A percentile compares a stretch with the other conserved stretches of the same genome.
Evolutionary conservation across 2,888 invertebrate species (phyloP).

Genomic region (Hedya salicella): DNA sequence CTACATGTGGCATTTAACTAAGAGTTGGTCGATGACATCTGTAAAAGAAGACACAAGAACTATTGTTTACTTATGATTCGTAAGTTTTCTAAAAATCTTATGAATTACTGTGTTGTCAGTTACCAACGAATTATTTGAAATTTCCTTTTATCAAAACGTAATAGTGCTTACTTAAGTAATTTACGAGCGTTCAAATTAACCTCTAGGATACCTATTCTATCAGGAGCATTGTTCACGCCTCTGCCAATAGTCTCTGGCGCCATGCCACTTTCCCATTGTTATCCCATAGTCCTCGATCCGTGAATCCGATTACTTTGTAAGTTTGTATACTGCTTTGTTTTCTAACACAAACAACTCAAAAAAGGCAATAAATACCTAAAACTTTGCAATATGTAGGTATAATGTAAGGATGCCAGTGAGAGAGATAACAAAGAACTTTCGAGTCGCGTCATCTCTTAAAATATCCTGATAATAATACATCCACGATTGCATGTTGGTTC

Average conservation of each 20-base stretch:
- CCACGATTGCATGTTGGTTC: slow-evolving; percentile 28
- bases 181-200: too few species aligned
- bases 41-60: too few species aligned
- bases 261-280: slow-evolving; percentile 2
- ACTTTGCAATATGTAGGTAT: slow-evolving; percentile 17
- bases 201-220: too few species aligned
- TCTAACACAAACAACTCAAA: slow-evolving; percentile 3
- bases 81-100: too few species aligned
- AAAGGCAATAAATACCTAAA: slow-evolving; percentile 9
- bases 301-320: background rate
- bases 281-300: background rate
- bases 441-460: slow-evolving; percentile 37
- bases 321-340: background rate
- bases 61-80: too few species aligned
- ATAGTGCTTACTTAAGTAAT: too few species aligned
- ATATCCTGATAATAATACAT: slow-evolving; percentile 35
- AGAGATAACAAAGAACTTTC: slow-evolving; percentile 39
- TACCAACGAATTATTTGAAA: too few species aligned
- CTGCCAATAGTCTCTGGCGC: background rate
- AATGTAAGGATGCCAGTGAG: slow-evolving; percentile 9
- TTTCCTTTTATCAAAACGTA: too few species aligned
- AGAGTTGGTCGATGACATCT: too few species aligned
- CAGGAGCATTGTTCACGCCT: background rate
- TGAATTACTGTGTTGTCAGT: too few species aligned
- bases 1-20: too few species aligned